Conservation (phyloP, 35 echinoderm and acorn worm species). For the Apostichopus japonicus region DNA sequence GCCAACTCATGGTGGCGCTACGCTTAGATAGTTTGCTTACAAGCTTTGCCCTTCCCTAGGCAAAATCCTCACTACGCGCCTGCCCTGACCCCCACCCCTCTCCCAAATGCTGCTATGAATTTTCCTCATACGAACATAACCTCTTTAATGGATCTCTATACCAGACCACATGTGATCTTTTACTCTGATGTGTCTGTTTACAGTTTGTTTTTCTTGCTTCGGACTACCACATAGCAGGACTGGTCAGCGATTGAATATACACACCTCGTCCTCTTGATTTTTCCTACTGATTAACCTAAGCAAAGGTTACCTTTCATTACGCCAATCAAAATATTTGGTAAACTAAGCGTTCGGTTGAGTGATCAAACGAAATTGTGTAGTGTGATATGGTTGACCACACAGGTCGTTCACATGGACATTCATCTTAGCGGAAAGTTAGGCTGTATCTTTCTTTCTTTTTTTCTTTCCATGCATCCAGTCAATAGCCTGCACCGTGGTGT, state of each 20-base stretch:
- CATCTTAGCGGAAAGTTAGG: not conserved
- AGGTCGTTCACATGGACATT: slow-evolving; percentile 1
- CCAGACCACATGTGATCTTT: not conserved
- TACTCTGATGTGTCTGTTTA: not conserved
- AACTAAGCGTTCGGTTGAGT: slow-evolving; percentile 36
- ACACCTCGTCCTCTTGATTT: not conserved
- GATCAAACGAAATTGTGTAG: slow-evolving; percentile 17
- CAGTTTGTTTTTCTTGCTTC: slow-evolving; percentile 22
- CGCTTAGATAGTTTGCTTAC: too few species aligned
- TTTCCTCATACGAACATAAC: not conserved
- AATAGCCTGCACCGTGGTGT: too few species aligned
- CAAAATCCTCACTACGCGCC: too few species aligned
- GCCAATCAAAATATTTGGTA: slow-evolving; percentile 54
- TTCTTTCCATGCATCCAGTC: too few species aligned
- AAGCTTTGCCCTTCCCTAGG: too few species aligned
- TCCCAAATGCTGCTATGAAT: too few species aligned
- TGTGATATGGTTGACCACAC: slow-evolving; percentile 12
- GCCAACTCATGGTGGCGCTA: too few species aligned
- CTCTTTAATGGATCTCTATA: not conserved
- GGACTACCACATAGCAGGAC: not conserved
- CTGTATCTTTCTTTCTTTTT: too few species aligned
- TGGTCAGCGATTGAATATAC: not conserved
- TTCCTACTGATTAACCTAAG: not conserved
- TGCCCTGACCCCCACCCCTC: too few species aligned
- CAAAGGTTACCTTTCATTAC: not conserved